Conservation (phyloP, 2,888 invertebrate genomes). For the Tromatobia lineatoria region DNA sequence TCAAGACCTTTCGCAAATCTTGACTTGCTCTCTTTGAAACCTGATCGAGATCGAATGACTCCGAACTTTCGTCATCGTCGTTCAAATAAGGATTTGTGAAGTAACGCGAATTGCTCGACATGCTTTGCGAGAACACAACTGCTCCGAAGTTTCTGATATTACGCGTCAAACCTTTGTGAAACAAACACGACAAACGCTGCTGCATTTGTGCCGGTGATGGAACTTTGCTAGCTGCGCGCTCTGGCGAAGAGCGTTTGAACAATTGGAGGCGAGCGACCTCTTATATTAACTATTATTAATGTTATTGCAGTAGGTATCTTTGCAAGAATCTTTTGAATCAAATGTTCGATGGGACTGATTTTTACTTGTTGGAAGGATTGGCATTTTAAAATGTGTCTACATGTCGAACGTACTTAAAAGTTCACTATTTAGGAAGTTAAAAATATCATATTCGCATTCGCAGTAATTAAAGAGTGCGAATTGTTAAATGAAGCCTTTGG, state of each 20-base stretch:
- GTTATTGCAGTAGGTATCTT: too few relatives aligned
- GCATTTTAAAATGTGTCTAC: too few relatives aligned
- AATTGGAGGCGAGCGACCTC: background rate
- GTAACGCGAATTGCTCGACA: slow-evolving; percentile 62
- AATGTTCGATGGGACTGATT: too few relatives aligned
- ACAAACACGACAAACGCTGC: slow-evolving; percentile 2
- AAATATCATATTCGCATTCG: too few relatives aligned
- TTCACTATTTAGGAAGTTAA: too few relatives aligned
- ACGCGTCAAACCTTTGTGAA: slow-evolving; percentile 20
- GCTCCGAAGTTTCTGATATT: slow-evolving; percentile 8
- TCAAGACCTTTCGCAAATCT: slow-evolving; percentile 71
- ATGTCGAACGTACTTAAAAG: too few relatives aligned
- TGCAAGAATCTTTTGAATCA: background rate
- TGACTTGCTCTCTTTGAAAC: slow-evolving; percentile 52
- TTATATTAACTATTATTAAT: background rate
- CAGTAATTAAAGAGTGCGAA: too few relatives aligned
- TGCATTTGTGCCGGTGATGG: slow-evolving; percentile 18
- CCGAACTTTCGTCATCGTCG: slow-evolving; percentile 4
- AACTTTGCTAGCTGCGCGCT: background rate
- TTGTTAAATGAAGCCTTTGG: too few relatives aligned
- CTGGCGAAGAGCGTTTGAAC: slow-evolving; percentile 12
- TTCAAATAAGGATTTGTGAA: slow-evolving; percentile 63
- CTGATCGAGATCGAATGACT: slow-evolving; percentile 44
- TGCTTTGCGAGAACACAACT: slow-evolving; percentile 18
- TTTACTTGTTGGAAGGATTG: too few relatives aligned